phyloP scores from a whole-genome alignment of 2,888 invertebrate genomes.

The Diplolepis rosae region DNA sequence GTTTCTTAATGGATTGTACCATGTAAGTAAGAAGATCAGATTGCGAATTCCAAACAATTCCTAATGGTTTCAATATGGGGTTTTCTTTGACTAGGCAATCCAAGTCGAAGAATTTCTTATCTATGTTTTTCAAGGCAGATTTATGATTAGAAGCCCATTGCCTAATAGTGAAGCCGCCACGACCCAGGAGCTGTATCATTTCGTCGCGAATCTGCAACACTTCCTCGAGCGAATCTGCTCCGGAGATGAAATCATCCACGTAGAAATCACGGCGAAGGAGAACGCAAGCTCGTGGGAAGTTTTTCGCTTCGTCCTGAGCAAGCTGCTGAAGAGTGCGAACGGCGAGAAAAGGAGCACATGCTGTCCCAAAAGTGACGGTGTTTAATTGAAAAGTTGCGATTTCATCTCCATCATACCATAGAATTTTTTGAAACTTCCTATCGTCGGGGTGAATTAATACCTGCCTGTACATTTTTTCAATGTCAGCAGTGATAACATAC shows the following conservation, averaged over 20 bases:
- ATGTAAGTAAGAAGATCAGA: too few species aligned
- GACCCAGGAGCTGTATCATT: too few species aligned
- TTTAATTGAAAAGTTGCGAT: constrained; percentile 44
- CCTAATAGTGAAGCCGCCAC: constrained; percentile 34
- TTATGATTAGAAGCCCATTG: constrained; percentile 38
- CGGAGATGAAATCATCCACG: too few species aligned
- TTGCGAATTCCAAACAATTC: constrained; percentile 44
- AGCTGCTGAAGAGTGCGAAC: constrained; percentile 45
- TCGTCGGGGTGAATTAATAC: too few species aligned
- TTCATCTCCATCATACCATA: constrained; percentile 49
- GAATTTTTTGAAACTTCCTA: constrained; percentile 54
- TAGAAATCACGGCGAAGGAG: too few species aligned
- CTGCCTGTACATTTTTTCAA: constrained; percentile 62
- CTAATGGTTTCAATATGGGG: constrained; percentile 20
- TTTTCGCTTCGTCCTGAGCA: too few species aligned
- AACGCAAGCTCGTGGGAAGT: too few species aligned
- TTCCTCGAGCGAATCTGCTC: too few species aligned
- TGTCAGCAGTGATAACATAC: constrained; percentile 55
- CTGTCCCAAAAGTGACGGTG: constrained; percentile 51
- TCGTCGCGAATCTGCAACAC: too few species aligned
- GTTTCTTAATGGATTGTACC: constrained; percentile 29
- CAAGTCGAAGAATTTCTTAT: background rate
- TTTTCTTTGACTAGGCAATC: constrained; percentile 9
- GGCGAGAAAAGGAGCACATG: constrained; percentile 50
- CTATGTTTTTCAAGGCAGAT: background rate